These are phyloP conservation scores for Lepidurus arcticus DNA, from an alignment of 1,140 invertebrate genomes.

Conservation along the genomic window DNA sequence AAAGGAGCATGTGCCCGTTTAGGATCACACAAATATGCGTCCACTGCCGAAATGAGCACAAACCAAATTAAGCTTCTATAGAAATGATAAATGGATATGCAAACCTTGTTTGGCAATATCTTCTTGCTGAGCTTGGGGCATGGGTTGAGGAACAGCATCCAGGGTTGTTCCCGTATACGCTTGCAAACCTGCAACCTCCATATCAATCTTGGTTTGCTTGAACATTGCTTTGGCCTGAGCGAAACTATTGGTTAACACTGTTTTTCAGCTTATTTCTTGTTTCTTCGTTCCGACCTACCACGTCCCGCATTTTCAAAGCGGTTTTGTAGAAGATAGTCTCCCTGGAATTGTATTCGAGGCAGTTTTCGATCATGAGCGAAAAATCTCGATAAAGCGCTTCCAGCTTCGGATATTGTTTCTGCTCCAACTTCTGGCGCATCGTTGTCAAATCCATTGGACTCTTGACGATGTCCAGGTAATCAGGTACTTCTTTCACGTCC, in stretches of 20 bases:
- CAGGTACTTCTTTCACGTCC: slow-evolving; percentile 80
- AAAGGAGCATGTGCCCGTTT: slow-evolving; percentile 26
- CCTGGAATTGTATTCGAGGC: slow-evolving; percentile 88
- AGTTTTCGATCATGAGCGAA: slow-evolving; percentile 89
- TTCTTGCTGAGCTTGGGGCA: neutral
- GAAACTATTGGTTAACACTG: neutral
- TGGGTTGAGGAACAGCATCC: neutral
- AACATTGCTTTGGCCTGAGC: slow-evolving; percentile 20
- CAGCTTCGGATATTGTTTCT: slow-evolving; percentile 68
- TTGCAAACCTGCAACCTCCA: slow-evolving; percentile 28
- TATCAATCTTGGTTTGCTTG: slow-evolving; percentile 33
- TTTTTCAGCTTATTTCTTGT: neutral
- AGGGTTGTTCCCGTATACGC: neutral
- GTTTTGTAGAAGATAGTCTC: slow-evolving; percentile 78
- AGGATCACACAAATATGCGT: slow-evolving; percentile 30
- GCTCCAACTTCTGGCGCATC: slow-evolving; percentile 74
- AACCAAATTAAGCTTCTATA: too few species aligned
- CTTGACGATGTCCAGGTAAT: slow-evolving; percentile 86
- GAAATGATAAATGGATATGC: neutral
- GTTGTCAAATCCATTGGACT: slow-evolving; percentile 94
- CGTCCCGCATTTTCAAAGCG: slow-evolving; percentile 78
- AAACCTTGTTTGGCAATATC: slow-evolving; percentile 10
- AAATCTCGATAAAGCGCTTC: slow-evolving; percentile 83
- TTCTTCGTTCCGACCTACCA: slow-evolving; percentile 45
- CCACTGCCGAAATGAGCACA: neutral